These are phyloP conservation scores for Gopherus evgoodei DNA, from an alignment of 2,113 vertebrate species.

Conservation along the genomic window DNA sequence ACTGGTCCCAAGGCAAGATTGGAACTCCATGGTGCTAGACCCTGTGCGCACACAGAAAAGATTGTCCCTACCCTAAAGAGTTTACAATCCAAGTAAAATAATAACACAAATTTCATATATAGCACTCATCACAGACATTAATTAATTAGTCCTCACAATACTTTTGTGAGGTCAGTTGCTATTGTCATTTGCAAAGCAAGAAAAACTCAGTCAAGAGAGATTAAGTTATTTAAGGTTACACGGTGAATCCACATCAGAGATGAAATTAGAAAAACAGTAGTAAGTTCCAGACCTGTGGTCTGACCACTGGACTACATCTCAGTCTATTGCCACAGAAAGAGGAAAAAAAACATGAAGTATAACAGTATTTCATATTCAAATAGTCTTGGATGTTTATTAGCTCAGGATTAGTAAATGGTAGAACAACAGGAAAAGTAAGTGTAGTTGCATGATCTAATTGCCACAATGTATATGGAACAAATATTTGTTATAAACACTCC, in stretches of 20 bases:
- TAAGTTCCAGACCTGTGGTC: neutral
- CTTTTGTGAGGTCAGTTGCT: neutral
- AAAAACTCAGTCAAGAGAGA: neutral
- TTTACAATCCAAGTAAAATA: neutral
- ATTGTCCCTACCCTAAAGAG: neutral
- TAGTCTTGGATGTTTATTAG: neutral
- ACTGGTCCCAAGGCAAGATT: neutral
- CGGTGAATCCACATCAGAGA: neutral
- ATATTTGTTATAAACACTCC: neutral
- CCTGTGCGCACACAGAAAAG: neutral
- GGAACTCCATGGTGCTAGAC: neutral
- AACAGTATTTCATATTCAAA: neutral
- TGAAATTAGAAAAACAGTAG: neutral
- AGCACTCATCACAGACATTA: neutral
- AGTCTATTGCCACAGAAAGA: neutral
- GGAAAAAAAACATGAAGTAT: neutral
- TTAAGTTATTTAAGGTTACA: neutral
- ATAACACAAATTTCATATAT: neutral
- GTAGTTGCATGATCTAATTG: neutral
- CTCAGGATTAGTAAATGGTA: neutral
- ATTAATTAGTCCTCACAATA: neutral
- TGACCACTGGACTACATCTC: neutral
- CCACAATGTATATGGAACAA: neutral
- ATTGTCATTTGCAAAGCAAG: neutral
- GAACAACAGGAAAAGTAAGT: neutral